A percentile compares a stretch with the other conserved stretches of the same genome.
These are phyloP conservation scores for Hypena proboscidalis DNA, from an alignment of 2,888 invertebrate species.

Conservation along the genomic window DNA sequence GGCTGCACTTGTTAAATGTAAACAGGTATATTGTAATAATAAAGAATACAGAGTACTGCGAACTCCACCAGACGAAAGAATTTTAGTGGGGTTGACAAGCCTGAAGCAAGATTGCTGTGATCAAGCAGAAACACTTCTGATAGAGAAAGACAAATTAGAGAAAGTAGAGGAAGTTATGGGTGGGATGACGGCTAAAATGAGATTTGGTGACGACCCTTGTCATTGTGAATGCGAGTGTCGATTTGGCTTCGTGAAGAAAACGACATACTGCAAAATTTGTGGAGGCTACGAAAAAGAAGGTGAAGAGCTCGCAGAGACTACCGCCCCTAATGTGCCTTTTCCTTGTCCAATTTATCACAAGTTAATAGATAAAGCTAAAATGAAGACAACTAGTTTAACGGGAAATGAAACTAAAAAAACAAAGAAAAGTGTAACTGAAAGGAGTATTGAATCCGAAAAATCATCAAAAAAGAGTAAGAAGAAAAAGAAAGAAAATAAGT, in stretches of 20 bases:
- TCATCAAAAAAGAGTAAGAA: slow-evolving; percentile 61
- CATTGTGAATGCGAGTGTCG: slow-evolving; percentile 74
- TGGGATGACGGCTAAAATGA: slow-evolving; percentile 57
- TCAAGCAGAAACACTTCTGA: slow-evolving; percentile 42
- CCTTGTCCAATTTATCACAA: slow-evolving; percentile 77
- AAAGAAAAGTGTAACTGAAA: slow-evolving; percentile 39
- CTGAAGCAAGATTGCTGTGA: slow-evolving; percentile 53
- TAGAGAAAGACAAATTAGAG: slow-evolving; percentile 49
- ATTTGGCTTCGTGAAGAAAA: slow-evolving; percentile 70
- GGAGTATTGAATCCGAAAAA: slow-evolving; percentile 65
- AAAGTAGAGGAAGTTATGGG: slow-evolving; percentile 61
- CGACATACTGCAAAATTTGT: slow-evolving; percentile 72
- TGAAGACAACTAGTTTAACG: slow-evolving; percentile 52
- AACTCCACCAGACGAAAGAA: slow-evolving; percentile 52
- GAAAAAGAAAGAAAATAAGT: slow-evolving; percentile 64
- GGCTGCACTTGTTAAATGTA: slow-evolving; percentile 59
- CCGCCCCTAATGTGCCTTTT: slow-evolving; percentile 50
- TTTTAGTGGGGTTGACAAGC: slow-evolving; percentile 55
- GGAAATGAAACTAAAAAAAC: slow-evolving; percentile 62
- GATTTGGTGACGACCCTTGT: slow-evolving; percentile 61
- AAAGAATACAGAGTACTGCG: slow-evolving; percentile 50
- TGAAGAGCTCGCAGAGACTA: slow-evolving; percentile 55
- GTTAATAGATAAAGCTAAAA: slow-evolving; percentile 61
- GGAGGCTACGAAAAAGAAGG: slow-evolving; percentile 70
- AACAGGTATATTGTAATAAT: slow-evolving; percentile 52